Evolutionary conservation across 2,797 vertebrate genomes (phyloP), one percentile per base, ranked within the genome.

Genomic region (Pangasius macronema): DNA sequence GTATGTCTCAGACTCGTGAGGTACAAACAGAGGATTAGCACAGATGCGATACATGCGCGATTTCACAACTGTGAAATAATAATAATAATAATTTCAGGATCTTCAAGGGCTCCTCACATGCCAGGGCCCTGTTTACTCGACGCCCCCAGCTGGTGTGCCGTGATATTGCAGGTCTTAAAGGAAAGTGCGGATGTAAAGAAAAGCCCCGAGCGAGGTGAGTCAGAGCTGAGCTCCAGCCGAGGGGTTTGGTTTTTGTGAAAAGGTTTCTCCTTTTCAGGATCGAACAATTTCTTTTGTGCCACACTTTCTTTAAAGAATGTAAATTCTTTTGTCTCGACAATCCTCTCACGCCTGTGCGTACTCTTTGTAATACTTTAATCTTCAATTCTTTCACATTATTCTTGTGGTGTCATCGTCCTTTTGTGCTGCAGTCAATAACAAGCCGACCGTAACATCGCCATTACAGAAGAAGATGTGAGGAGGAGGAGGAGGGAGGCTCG

Each of bases 401-500:
- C 27, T 77, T 51, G 75, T 49, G 30, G 73, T n/a, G 3, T 75
- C 49, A 14, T 77, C 3, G 14, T 77, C 46, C n/a, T 77, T 30
- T 53, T 53, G 75, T 53, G 24, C 49, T 53, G 75, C 75, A 53
- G 49, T 77, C 75, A 77, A 77, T 77, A 77, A 77, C 13, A 8
- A 77, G 27, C 75, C 14, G 49, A 51, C 27, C n/a, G 49, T 53
- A 77, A 49, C 24, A 49, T 75, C 42, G 42, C 72, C 72, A 49
- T 75, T n/a, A 75, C 42, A 75, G 72, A 16, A 49, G 42, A 24
- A 46, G 11, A 24, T 14, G 11, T 9, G 36, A 24, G 46, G 53
- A 55, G 53, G 53, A 67, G n/a, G 65, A 68, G 33, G 72, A 49
- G 10, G 42, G 5, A 42, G 68, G 18, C 16, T 46, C 4, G 10